A percentile compares a stretch with the other conserved stretches of the same genome.
phyloP scores from a whole-genome alignment of 2,797 vertebrate species.

The Acanthiza pusilla region DNA sequence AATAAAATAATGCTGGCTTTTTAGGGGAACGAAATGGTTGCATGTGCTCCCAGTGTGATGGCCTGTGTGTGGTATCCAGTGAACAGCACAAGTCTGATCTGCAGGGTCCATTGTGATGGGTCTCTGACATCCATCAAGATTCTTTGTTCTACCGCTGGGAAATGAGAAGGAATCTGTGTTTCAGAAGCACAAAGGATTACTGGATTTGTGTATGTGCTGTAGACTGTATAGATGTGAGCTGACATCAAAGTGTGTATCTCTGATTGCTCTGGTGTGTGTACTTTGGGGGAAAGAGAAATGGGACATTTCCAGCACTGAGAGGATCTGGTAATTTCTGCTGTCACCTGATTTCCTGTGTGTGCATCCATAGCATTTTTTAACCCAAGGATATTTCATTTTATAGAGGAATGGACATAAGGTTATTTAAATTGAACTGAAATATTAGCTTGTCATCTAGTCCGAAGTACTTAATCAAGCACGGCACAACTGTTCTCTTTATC shows the following conservation, averaged over 20 bases:
- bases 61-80: background rate
- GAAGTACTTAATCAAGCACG: background rate
- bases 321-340: background rate
- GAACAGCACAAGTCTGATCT: background rate
- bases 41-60: conserved; percentile 19
- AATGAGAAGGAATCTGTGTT: conserved; percentile 24
- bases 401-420: background rate
- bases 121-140: background rate
- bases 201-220: background rate
- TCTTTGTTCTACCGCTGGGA: conserved; percentile 10
- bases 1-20: conserved; percentile 28
- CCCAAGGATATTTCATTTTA: background rate
- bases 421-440: background rate
- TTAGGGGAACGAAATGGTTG: conserved; percentile 17
- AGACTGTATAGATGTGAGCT: conserved; percentile 1
- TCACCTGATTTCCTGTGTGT: background rate
- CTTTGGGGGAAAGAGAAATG: background rate
- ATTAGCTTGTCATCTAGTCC: background rate
- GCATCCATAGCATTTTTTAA: background rate
- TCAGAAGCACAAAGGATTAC: conserved; percentile 8
- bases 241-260: background rate
- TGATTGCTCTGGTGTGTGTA: background rate
- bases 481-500: background rate
- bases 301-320: background rate
- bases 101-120: background rate